Percentiles rank a stretch among this genome's conserved stretches.
Evolutionary conservation across 2,888 invertebrate species (phyloP).

Genomic region (Scrobipalpa atriplicella): DNA sequence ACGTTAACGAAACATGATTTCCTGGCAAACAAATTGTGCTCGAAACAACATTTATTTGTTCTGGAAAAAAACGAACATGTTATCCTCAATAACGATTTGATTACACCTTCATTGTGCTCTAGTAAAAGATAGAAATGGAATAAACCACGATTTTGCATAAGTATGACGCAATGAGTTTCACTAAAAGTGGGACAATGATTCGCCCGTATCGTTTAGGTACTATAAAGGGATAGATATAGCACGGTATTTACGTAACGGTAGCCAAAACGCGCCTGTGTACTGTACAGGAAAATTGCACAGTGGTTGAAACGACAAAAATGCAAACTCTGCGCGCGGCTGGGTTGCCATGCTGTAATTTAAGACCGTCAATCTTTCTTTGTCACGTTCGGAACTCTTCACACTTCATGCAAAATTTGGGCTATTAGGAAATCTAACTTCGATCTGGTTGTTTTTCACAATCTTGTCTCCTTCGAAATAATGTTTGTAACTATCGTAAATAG

Average conservation of each 20-base stretch:
- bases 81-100: not conserved
- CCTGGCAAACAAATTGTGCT: constrained; percentile 4
- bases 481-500: too few species aligned
- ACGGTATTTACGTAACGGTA: constrained; percentile 50
- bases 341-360: constrained; percentile 9
- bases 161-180: not conserved
- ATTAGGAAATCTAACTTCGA: too few species aligned
- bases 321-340: constrained; percentile 53
- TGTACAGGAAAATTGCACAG: constrained; percentile 39
- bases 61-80: not conserved
- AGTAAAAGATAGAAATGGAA: not conserved
- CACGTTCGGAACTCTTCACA: not conserved
- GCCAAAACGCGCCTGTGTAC: constrained; percentile 28
- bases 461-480: too few species aligned
- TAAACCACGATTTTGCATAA: not conserved
- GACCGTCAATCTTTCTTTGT: not conserved
- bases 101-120: not conserved
- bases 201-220: constrained; percentile 35
- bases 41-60: not conserved
- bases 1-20: not conserved
- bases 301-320: constrained; percentile 71
- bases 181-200: constrained; percentile 15
- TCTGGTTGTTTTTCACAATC: too few species aligned
- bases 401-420: not conserved
- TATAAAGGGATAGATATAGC: constrained; percentile 40